Evolutionary conservation across 2,888 invertebrate genomes (phyloP).

Genomic region (Colostygia pectinataria): DNA sequence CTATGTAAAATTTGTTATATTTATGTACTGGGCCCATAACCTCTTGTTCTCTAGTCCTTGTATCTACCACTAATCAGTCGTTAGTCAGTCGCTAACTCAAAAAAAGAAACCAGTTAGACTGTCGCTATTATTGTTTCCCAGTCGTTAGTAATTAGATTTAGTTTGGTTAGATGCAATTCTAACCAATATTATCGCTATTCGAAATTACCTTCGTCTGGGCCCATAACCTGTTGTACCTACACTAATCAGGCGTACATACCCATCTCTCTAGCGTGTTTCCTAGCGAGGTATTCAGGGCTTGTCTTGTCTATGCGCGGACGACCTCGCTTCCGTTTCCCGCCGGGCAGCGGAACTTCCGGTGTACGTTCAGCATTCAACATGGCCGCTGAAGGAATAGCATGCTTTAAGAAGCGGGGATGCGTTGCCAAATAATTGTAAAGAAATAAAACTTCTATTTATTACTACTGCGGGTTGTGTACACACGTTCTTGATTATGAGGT

Average conservation of each 20-base stretch:
- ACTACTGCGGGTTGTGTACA: no score
- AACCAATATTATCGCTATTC: no score
- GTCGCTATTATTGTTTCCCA: no score
- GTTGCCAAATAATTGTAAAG: constrained; percentile 12
- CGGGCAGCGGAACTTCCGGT: constrained; percentile 34
- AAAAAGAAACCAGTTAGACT: no score
- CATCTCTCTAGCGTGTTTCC: constrained; percentile 64
- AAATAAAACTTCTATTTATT: constrained; percentile 13
- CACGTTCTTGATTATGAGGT: no score
- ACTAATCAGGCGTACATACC: constrained; percentile 45
- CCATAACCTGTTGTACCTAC: background rate
- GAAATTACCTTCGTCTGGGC: background rate
- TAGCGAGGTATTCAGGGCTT: constrained; percentile 69
- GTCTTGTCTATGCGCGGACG: constrained; percentile 72
- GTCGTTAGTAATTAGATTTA: no score
- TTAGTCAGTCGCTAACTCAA: no score
- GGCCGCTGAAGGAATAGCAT: constrained; percentile 32
- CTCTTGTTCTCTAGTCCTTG: no score
- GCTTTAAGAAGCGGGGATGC: constrained; percentile 26
- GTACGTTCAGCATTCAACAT: constrained; percentile 43
- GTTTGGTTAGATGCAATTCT: no score
- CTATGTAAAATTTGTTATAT: no score
- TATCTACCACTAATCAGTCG: no score
- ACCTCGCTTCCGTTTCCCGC: constrained; percentile 54
- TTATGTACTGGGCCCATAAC: no score